These are phyloP conservation scores for Drosophila affinis DNA, from an alignment of 2,888 invertebrate species.

Conservation along the genomic window DNA sequence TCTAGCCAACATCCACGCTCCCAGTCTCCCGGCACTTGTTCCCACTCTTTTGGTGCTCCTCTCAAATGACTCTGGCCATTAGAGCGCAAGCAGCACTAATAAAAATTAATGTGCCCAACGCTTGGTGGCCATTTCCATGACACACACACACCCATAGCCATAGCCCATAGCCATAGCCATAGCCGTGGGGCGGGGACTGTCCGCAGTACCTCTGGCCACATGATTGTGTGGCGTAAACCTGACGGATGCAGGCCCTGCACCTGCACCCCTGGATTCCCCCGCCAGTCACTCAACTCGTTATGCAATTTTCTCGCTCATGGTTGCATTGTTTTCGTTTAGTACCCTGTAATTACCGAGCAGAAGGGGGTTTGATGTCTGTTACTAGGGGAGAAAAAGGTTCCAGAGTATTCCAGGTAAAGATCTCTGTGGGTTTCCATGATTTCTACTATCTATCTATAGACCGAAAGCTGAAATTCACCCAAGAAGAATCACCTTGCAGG, in stretches of 20 bases:
- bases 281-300: constrained; percentile 56
- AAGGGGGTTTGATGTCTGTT: neutral
- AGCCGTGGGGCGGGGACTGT: neutral
- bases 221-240: constrained; percentile 39
- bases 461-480: too few species aligned
- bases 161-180: neutral
- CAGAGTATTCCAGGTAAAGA: neutral
- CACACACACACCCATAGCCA: constrained; percentile 14
- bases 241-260: constrained; percentile 4
- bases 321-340: constrained; percentile 41
- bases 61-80: constrained; percentile 51
- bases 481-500: too few species aligned
- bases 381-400: neutral
- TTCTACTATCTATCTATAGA: too few species aligned
- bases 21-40: neutral
- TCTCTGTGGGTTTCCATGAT: too few species aligned
- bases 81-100: constrained; percentile 51
- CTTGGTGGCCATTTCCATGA: constrained; percentile 29
- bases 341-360: neutral
- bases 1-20: constrained; percentile 5
- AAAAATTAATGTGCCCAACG: constrained; percentile 55
- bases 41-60: neutral
- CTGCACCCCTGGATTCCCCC: neutral
- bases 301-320: constrained; percentile 59
- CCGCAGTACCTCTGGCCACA: constrained; percentile 42